Evolutionary conservation across 2,113 vertebrate genomes (phyloP).

Genomic region (Anser cygnoides): DNA sequence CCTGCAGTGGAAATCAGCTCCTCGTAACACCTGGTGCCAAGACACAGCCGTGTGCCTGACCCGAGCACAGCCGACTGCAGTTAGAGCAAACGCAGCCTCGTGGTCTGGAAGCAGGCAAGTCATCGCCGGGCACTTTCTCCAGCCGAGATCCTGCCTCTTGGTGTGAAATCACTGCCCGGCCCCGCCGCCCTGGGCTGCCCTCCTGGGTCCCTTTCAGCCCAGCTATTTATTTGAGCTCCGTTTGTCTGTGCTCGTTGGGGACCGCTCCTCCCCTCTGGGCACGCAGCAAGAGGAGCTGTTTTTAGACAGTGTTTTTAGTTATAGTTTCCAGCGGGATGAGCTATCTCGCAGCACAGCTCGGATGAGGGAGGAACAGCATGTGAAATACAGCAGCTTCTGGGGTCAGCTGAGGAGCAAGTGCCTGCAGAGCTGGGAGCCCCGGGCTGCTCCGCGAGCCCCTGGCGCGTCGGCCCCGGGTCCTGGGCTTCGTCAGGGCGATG

Average conservation of each 20-base stretch:
- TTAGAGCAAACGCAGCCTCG: neutral
- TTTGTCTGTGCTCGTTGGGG: neutral
- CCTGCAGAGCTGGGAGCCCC: neutral
- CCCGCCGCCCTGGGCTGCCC: neutral
- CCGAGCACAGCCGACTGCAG: neutral
- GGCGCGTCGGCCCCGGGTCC: neutral
- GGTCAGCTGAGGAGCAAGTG: slow-evolving; percentile 2
- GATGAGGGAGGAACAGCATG: slow-evolving; percentile 2
- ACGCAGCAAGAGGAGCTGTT: neutral
- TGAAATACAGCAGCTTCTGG: slow-evolving; percentile 16
- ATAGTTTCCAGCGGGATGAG: slow-evolving; percentile 13
- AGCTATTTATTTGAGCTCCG: neutral
- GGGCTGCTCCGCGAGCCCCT: neutral
- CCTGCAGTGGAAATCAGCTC: slow-evolving; percentile 4
- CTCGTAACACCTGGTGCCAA: slow-evolving; percentile 6
- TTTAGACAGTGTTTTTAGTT: neutral
- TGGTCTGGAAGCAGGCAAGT: neutral
- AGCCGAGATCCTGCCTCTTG: neutral
- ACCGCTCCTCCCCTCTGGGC: neutral
- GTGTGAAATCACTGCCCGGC: neutral
- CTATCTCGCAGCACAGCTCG: neutral
- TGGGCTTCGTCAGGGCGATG: neutral
- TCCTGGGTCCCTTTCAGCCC: neutral
- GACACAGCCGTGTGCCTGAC: neutral
- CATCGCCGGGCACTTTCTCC: neutral